A percentile compares a stretch with the other conserved stretches of the same genome.
Conservation (phyloP, 2,113 vertebrate genomes). For the Callionymus lyra region DNA sequence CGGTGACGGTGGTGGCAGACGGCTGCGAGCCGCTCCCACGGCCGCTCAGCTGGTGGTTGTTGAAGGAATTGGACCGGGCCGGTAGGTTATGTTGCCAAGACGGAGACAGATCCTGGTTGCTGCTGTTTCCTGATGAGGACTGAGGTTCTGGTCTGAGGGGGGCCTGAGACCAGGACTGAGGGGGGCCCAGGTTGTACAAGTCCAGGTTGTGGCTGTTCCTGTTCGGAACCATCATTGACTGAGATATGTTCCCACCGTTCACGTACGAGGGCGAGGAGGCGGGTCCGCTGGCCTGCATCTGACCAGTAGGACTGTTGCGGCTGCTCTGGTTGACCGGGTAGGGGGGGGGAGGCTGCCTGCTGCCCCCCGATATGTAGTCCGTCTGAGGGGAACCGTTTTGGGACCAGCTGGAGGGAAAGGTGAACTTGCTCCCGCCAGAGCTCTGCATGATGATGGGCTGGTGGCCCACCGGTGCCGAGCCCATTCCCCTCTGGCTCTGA, state of each 20-base stretch:
- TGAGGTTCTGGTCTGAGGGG: constrained; percentile 61
- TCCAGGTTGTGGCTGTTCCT: constrained; percentile 92
- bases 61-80: constrained; percentile 89
- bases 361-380: constrained; percentile 75
- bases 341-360: constrained; percentile 82
- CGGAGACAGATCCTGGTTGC: constrained; percentile 74
- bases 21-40: constrained; percentile 77
- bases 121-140: constrained; percentile 67
- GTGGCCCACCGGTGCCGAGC: constrained; percentile 79
- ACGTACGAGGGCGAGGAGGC: constrained; percentile 73
- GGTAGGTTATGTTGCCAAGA: constrained; percentile 82
- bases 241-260: constrained; percentile 78
- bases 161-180: constrained; percentile 78
- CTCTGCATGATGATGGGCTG: constrained; percentile 95
- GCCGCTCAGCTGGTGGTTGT: constrained; percentile 71
- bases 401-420: constrained; percentile 77
- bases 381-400: constrained; percentile 78
- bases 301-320: constrained; percentile 81
- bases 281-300: constrained; percentile 76
- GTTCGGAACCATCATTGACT: constrained; percentile 78
- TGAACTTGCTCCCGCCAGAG: constrained; percentile 79
- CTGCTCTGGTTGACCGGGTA: constrained; percentile 79
- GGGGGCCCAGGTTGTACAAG: constrained; percentile 72
- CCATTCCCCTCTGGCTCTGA: constrained; percentile 82
- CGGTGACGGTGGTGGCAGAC: constrained; percentile 88